These are phyloP conservation scores for Gracilinanus agilis DNA, from an alignment of 2,113 vertebrate genomes.

Conservation along the genomic window DNA sequence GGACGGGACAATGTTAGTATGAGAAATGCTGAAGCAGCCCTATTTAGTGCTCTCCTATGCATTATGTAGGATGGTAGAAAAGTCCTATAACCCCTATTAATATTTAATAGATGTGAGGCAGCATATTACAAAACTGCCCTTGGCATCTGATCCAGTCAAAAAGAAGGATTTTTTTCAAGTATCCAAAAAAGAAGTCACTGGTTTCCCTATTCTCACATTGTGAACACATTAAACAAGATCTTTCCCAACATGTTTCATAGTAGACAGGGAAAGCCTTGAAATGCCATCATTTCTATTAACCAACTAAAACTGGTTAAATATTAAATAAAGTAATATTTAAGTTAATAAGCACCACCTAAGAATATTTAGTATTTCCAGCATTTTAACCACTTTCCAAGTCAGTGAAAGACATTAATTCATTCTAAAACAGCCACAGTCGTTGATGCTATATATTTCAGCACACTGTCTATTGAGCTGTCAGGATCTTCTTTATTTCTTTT, in stretches of 20 bases:
- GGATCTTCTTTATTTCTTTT: constrained; percentile 71
- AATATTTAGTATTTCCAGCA: constrained; percentile 67
- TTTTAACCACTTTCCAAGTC: constrained; percentile 67
- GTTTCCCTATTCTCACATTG: constrained; percentile 70
- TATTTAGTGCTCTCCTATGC: constrained; percentile 79
- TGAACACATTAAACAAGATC: constrained; percentile 65
- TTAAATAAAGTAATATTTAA: constrained; percentile 71
- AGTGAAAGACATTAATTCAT: constrained; percentile 79
- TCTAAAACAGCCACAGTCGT: constrained; percentile 76
- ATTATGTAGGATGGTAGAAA: constrained; percentile 78
- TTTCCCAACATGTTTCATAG: constrained; percentile 63
- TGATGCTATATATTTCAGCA: constrained; percentile 62
- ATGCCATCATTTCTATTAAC: constrained; percentile 68
- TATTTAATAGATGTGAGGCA: constrained; percentile 81
- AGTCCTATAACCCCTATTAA: constrained; percentile 81
- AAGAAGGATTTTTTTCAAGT: constrained; percentile 69
- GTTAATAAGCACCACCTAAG: constrained; percentile 59
- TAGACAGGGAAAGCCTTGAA: constrained; percentile 68
- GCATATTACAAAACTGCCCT: constrained; percentile 69
- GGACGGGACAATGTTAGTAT: constrained; percentile 83
- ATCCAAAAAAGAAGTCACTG: constrained; percentile 67
- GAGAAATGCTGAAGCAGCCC: constrained; percentile 84
- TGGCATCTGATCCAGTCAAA: constrained; percentile 61
- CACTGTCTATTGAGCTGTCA: constrained; percentile 66
- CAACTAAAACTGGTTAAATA: constrained; percentile 69